Evolutionary conservation across 2,797 vertebrate species (phyloP), one percentile per base, ranked within the genome.

Genomic region (Sciurus carolinensis): DNA sequence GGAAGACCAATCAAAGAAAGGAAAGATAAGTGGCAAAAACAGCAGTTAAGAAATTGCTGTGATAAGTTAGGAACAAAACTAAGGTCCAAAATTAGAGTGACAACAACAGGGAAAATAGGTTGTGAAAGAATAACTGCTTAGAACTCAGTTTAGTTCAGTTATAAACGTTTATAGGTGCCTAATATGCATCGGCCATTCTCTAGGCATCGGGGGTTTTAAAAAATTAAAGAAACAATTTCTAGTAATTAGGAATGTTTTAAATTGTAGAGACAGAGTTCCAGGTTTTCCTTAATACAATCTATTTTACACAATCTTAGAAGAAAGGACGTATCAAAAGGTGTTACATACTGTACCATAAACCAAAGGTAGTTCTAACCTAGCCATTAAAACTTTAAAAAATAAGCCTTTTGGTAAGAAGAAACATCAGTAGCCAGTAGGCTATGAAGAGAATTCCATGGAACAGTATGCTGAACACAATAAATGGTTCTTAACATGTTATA

Each of bases 301-400:
- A n/a, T 52, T 94, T 72, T 52, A 92, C 20, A 91, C 67, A 80
- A 18, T 80, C 89, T 67, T 62, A 76, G 33, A 79, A 92, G 66
- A 95, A 96, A 92, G 42, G 28, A 87, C 87, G 76, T 87, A 96
- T 76, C 90, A 95, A 90, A 86, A 90, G 66, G 18, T 66, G 7
- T 75, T 94, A 80, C 10, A 83, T 39, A 94, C 66, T 95, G 7
- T 8, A 76, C 24, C 87, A 77, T 57, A 93, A 83, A 69, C 18
- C 79, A 94, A 95, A 90, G 64, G 50, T 44, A 90, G 71, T 82
- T 94, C 79, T 90, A 82, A 93, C 42, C n/a, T 91, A 87, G 33
- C 11, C 42, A 87, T 64, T 93, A 92, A 94, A 94, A 26, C 18
- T 89, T 82, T 66, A 59, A 67, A 95, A 91, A 87, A 83, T 64